These are phyloP conservation scores for Synergus gifuensis DNA, from an alignment of 2,888 invertebrate species.

Conservation along the genomic window DNA sequence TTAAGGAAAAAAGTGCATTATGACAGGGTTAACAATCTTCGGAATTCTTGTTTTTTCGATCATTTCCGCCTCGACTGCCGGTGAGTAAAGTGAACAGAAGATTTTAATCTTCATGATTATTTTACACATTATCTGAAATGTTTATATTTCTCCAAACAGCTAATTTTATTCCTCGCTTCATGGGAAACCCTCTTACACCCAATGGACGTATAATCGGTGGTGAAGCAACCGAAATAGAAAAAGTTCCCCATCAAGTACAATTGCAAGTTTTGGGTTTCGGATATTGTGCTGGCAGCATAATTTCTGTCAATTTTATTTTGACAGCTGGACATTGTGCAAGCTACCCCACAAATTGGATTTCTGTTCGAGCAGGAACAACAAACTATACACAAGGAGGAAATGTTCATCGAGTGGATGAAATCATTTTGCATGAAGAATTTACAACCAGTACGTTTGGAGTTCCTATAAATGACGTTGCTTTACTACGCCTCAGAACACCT, in stretches of 20 bases:
- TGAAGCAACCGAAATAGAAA: conserved; percentile 76
- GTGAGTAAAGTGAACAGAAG: background rate
- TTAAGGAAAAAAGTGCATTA: conserved; percentile 3
- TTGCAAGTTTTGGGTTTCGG: conserved; percentile 70
- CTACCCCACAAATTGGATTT: background rate
- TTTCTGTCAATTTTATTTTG: conserved; percentile 4
- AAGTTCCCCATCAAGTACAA: conserved; percentile 79
- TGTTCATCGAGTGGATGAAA: background rate
- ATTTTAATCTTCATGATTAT: background rate
- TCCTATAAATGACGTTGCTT: conserved; percentile 23
- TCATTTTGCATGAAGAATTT: conserved; percentile 4
- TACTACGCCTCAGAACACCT: conserved; percentile 68
- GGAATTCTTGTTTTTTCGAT: background rate
- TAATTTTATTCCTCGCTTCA: background rate
- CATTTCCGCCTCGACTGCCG: background rate
- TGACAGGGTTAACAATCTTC: background rate
- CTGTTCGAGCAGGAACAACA: conserved; percentile 5
- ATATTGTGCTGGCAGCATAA: background rate
- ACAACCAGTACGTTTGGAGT: background rate
- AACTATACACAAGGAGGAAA: background rate
- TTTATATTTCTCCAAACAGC: conserved; percentile 8
- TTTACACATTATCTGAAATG: background rate
- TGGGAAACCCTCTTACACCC: background rate
- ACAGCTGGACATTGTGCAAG: background rate
- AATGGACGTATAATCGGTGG: conserved; percentile 78